Conservation (phyloP, 1,140 invertebrate species). For the Harpegnathos saltator region DNA sequence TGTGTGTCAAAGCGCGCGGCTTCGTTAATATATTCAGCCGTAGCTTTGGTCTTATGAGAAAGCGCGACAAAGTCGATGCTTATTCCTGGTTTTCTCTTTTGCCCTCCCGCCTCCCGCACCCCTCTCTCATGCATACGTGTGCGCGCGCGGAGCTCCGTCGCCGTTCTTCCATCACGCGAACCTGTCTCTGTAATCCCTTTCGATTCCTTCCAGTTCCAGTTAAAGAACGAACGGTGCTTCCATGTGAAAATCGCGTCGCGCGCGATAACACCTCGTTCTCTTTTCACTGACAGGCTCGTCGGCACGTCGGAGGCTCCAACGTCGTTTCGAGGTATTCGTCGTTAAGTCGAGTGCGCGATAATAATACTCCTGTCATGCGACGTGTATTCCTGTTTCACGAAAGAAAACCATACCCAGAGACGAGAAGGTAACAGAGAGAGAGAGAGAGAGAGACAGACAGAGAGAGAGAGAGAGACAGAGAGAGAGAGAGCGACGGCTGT, state of each 20-base stretch:
- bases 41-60: conserved; percentile 61
- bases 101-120: neutral
- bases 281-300: neutral
- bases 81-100: conserved; percentile 37
- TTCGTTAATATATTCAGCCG: conserved; percentile 73
- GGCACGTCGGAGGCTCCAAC: neutral
- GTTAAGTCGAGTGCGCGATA: neutral
- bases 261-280: neutral
- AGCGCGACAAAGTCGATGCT: conserved; percentile 60
- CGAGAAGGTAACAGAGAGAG: too few species aligned
- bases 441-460: too few species aligned
- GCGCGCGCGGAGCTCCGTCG: too few species aligned
- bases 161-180: neutral
- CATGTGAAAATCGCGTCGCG: conserved; percentile 28
- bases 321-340: too few species aligned
- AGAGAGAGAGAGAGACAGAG: too few species aligned
- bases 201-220: conserved; percentile 39
- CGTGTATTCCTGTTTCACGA: neutral
- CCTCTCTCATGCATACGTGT: neutral
- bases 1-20: conserved; percentile 66
- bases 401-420: neutral
- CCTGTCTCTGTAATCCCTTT: conserved; percentile 30
- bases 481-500: too few species aligned
- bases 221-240: conserved; percentile 3
- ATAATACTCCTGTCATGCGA: neutral